Evolutionary conservation across 2,797 vertebrate species (phyloP).

Genomic region (Pseudopleuronectes americanus): DNA sequence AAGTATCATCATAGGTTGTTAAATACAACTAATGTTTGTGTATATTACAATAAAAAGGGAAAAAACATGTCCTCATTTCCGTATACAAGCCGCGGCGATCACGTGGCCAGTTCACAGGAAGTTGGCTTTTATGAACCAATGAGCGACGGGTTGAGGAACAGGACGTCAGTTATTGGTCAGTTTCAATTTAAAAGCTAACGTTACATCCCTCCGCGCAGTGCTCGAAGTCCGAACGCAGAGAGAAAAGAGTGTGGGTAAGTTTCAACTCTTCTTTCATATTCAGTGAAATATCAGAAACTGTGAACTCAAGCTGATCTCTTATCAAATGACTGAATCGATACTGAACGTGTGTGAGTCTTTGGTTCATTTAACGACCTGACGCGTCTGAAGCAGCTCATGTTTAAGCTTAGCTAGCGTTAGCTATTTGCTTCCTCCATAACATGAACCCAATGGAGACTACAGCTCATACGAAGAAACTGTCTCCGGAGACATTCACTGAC

Average conservation of each 20-base stretch:
- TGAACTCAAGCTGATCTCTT: no score
- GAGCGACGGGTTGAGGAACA: background rate
- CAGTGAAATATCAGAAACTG: background rate
- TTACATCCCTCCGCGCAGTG: background rate
- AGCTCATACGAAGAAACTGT: background rate
- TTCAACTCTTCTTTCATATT: background rate
- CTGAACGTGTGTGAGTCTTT: no score
- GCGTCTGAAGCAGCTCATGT: no score
- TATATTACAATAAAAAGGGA: no score
- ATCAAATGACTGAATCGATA: no score
- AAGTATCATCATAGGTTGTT: no score
- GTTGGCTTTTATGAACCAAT: conserved; percentile 45
- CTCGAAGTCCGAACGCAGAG: fast-evolving
- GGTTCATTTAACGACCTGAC: no score
- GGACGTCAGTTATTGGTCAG: conserved; percentile 34
- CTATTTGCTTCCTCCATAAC: background rate
- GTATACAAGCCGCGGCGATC: background rate
- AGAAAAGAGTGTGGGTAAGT: conserved; percentile 11
- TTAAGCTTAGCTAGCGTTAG: background rate
- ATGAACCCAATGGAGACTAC: background rate
- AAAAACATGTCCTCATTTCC: no score
- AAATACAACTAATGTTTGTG: no score
- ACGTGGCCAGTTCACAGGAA: conserved; percentile 10
- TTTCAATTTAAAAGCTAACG: conserved; percentile 48
- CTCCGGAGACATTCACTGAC: fast-evolving